These are phyloP conservation scores for Bombylius major DNA, from an alignment of 2,888 invertebrate species.

Conservation along the genomic window DNA sequence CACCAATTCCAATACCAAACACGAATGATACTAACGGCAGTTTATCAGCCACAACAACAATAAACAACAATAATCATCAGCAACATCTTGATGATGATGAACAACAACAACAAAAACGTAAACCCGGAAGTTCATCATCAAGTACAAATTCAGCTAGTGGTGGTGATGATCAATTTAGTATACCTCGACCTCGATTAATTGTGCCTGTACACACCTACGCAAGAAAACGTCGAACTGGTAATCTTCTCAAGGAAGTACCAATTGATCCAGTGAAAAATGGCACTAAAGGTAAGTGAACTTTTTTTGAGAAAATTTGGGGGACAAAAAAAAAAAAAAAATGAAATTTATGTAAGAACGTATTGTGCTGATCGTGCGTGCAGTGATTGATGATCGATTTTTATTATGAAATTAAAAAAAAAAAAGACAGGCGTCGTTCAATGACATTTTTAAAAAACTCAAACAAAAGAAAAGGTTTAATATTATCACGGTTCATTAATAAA, in stretches of 20 bases:
- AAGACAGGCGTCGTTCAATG: no score
- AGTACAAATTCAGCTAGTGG: slow-evolving; percentile 20
- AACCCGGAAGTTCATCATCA: slow-evolving; percentile 20
- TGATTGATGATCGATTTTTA: no score
- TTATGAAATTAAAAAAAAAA: no score
- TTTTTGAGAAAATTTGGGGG: not conserved
- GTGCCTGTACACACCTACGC: slow-evolving; percentile 83
- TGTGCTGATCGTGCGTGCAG: no score
- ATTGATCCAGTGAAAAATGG: slow-evolving; percentile 10
- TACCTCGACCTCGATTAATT: slow-evolving; percentile 74
- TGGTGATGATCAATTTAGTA: slow-evolving; percentile 56
- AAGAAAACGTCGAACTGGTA: slow-evolving; percentile 67
- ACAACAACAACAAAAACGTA: slow-evolving; percentile 13
- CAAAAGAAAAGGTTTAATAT: no score
- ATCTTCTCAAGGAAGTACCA: slow-evolving; percentile 40
- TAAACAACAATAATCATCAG: not conserved
- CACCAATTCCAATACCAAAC: not conserved
- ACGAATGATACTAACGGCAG: no score
- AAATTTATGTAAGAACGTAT: no score
- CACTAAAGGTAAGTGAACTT: slow-evolving; percentile 9
- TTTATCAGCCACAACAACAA: not conserved
- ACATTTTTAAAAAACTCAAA: no score
- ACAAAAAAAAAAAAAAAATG: no score
- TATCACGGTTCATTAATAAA: no score
- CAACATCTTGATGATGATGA: not conserved